Base-by-base conservation (phyloP, 2,888 invertebrate genomes). In the Philaethria dido region DNA sequence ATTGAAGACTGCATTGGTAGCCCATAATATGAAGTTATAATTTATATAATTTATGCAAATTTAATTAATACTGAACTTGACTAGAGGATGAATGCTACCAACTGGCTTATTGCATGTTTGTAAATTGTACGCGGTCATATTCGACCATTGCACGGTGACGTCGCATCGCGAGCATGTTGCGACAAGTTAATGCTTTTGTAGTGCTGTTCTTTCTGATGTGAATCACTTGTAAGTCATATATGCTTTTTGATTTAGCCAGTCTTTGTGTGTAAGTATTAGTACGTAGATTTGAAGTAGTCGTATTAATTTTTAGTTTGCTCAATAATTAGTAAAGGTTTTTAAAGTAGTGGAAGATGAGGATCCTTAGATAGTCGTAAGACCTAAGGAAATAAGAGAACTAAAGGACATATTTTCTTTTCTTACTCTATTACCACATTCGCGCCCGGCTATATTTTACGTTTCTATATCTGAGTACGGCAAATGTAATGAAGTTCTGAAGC, bases 1-100 rank as follows among this genome's bases (percentile, higher is more conserved):
- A 72, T 75, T 78, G 75, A 18, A 67, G 61, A 54, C 74, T 75
- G 64, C 81, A 82, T 72, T 74, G 72, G 64, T 74, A 75, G 59
- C 80, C 80, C 81, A 80, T 81, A 69, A 69, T 71, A 69, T 36
- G 6, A 18, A 47, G 39, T 50, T 39, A 55, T 54, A 64, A 42
- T 48, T 57, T 16, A 29, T 60, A 33, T 18, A 45, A 29, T 25
- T n/a, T 0, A 1, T 13, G 16, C 36, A 36, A n/a, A 20, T 39
- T 36, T 36, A 14, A n/a, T 13, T 66, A 61, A 55, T 48, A 69
- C 57, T 63, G 18, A 44, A 29, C 25, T 54, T 11, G 47, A 63
- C 54, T 62, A 66, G 60, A 60, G 39, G 14, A 54, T 20, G 4
- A 48, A 16, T 33, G 60, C 14, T 42, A 11, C 61, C 11, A 44